Evolutionary conservation across 2,797 vertebrate species (phyloP), one percentile per base, ranked within the genome.

Genomic region (Coregonus ussuriensis): DNA sequence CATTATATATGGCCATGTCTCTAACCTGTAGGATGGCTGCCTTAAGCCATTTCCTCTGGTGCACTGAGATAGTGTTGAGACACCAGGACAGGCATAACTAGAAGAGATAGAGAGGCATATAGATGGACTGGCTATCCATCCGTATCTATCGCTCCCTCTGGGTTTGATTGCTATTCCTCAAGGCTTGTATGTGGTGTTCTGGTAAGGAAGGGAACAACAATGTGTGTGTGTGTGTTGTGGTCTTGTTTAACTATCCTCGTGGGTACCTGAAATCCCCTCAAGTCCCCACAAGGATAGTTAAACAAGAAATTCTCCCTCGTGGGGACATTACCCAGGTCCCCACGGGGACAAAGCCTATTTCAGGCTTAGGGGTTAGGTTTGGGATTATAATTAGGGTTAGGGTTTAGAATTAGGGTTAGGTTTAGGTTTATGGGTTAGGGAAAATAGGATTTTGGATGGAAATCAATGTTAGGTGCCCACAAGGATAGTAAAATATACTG

Each of bases 131-230:
- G 51, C 41, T 70, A 74, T 74, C 66, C 70, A 81, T 83, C 47
- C 62, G 62, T 73, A 80, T 81, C 74, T 67, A 37, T 37, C 35
- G 4, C 35, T 35, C 35, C 35, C 77, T 74, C 41, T 59, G 66
- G 21, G 69, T 71, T 25, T 78, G 77, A 79, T 76, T 74, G 72
- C 72, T 73, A 25, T 81, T 81, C 52, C 68, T 74, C 41, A 7
- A 51, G 41, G 56, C 73, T 62, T 3, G 15, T 33, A 37, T 37
- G 54, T 4, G 69, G 25, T 4, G 51, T 13, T 75, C 69, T 71
- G 29, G 4, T 35, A 6, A 47, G 54, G 29, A 69, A 71, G 16
- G 3, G 72, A 29, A 35, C 51, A 37, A 35, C 14, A 14, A 18
- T 63, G 6, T 56, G 47, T 56, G 6, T 59, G 72, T 37, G 31